These are phyloP conservation scores for Proteles cristata DNA, from an alignment of 2,113 vertebrate genomes.

Conservation along the genomic window DNA sequence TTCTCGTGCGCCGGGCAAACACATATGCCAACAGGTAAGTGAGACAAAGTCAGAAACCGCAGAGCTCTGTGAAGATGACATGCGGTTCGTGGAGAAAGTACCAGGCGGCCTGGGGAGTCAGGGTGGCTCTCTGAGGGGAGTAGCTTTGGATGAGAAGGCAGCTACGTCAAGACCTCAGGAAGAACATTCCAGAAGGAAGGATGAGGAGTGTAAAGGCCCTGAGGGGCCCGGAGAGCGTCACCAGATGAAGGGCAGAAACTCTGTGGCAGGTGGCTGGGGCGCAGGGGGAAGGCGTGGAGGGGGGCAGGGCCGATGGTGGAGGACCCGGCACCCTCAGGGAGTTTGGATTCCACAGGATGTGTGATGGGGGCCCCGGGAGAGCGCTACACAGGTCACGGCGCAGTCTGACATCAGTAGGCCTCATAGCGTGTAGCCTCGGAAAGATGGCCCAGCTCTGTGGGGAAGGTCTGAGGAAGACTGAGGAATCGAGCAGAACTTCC, in stretches of 20 bases:
- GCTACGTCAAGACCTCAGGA: neutral
- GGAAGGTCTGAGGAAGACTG: neutral
- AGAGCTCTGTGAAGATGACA: neutral
- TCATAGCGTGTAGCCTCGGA: rapidly evolving
- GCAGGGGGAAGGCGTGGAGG: neutral
- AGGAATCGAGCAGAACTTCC: neutral
- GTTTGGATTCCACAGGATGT: neutral
- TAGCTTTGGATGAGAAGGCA: neutral
- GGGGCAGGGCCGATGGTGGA: neutral
- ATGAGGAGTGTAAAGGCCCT: rapidly evolving
- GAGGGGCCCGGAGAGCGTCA: too few relatives aligned
- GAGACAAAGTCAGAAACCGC: neutral
- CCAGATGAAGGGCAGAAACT: too few relatives aligned
- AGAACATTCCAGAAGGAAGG: neutral
- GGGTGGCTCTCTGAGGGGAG: neutral
- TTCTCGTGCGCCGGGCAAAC: rapidly evolving
- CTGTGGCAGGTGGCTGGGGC: neutral
- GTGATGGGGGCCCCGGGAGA: neutral
- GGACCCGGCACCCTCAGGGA: rapidly evolving
- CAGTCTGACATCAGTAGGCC: rapidly evolving
- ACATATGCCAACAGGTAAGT: rapidly evolving
- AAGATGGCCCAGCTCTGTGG: neutral
- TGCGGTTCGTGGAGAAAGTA: neutral
- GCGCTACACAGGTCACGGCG: rapidly evolving
- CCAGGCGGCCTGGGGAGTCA: neutral